phyloP scores from a whole-genome alignment of 2,888 invertebrate genomes.

The Cataglyphis altisquamis region DNA sequence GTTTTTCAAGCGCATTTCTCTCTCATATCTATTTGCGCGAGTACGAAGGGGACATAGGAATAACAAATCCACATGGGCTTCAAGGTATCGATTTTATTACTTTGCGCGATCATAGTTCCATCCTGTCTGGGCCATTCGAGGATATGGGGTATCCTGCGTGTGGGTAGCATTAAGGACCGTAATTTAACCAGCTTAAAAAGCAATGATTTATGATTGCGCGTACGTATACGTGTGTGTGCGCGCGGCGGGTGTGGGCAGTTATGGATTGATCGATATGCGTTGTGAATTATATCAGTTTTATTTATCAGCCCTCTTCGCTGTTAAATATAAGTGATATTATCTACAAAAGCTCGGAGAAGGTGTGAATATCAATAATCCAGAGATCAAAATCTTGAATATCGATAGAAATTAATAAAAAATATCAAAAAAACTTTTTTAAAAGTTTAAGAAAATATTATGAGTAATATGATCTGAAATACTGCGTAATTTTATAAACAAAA shows the following conservation, averaged over 20 bases:
- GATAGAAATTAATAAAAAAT: neutral
- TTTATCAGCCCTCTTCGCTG: neutral
- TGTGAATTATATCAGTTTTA: slow-evolving; percentile 29
- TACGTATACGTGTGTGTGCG: neutral
- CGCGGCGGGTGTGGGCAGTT: neutral
- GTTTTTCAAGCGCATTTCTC: slow-evolving; percentile 38
- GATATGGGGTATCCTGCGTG: slow-evolving; percentile 53
- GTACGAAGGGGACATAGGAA: neutral
- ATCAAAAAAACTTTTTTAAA: neutral
- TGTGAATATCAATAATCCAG: neutral
- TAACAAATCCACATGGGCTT: slow-evolving; percentile 7
- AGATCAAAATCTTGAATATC: neutral
- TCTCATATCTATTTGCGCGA: slow-evolving; percentile 35
- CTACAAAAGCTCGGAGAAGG: neutral
- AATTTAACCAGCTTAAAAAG: slow-evolving; percentile 16
- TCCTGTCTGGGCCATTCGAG: slow-evolving; percentile 40
- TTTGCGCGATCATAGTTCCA: slow-evolving; percentile 54
- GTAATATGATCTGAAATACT: neutral
- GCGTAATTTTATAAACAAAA: neutral
- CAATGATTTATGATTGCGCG: slow-evolving; percentile 30
- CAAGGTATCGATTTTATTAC: slow-evolving; percentile 67
- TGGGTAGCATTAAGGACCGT: slow-evolving; percentile 23
- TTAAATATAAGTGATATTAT: neutral
- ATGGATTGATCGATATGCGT: neutral
- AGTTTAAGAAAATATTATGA: neutral